Conservation (phyloP, 2,113 vertebrate genomes). For the Carollia perspicillata region DNA sequence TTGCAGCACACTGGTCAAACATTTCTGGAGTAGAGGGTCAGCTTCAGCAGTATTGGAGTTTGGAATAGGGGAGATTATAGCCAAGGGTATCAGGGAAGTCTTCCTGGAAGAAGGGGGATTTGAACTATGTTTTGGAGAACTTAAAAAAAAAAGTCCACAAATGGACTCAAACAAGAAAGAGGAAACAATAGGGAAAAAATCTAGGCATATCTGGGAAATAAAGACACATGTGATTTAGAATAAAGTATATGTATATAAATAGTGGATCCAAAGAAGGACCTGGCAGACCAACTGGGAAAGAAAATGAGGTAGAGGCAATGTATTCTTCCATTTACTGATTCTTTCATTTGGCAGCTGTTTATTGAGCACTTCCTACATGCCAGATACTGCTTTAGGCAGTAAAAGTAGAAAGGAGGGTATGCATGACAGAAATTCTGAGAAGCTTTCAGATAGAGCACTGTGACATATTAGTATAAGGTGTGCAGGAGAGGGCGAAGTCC, state of each 20-base stretch:
- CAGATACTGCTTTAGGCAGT: background rate
- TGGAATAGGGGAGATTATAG: background rate
- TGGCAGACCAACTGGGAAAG: background rate
- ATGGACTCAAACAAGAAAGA: background rate
- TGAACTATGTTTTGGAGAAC: background rate
- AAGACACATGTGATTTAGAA: background rate
- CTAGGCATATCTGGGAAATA: background rate
- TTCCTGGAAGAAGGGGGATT: conserved; percentile 10
- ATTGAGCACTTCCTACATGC: background rate
- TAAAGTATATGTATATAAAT: background rate
- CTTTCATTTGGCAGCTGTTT: background rate
- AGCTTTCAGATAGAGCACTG: background rate
- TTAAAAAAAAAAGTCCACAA: background rate
- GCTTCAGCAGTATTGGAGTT: background rate
- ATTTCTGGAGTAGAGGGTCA: background rate
- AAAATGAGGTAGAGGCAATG: background rate
- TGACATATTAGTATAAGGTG: background rate
- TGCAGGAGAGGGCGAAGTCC: background rate
- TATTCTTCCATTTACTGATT: background rate
- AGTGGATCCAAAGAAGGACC: background rate
- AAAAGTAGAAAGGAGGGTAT: background rate
- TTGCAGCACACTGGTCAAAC: background rate
- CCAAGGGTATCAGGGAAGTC: background rate
- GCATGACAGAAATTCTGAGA: background rate
- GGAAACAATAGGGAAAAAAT: background rate